These are phyloP conservation scores for Agonopterix subpropinquella DNA, from an alignment of 2,888 invertebrate species.

Conservation along the genomic window DNA sequence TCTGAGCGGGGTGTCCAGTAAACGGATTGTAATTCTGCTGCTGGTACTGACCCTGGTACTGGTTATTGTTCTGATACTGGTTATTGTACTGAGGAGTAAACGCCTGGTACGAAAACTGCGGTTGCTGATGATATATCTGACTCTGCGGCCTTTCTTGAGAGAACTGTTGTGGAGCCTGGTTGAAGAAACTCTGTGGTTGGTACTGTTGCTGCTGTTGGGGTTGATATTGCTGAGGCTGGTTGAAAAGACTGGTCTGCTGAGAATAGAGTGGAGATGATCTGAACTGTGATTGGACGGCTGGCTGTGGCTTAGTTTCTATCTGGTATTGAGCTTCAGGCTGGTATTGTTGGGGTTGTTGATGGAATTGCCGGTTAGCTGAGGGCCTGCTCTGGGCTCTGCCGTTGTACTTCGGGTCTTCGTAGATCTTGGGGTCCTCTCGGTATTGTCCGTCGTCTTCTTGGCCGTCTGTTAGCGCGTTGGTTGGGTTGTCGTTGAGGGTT, in stretches of 20 bases:
- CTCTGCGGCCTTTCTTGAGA: conserved; percentile 49
- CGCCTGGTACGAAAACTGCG: conserved; percentile 58
- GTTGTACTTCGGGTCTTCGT: conserved; percentile 82
- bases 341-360: conserved; percentile 30
- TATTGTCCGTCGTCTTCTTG: conserved; percentile 91
- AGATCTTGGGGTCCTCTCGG: conserved; percentile 87
- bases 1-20: conserved; percentile 82
- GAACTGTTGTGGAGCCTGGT: conserved; percentile 46
- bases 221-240: conserved; percentile 20
- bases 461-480: conserved; percentile 73
- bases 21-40: conserved; percentile 65
- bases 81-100: conserved; percentile 49
- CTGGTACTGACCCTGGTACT: conserved; percentile 41
- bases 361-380: conserved; percentile 37
- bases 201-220: conserved; percentile 35
- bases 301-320: conserved; percentile 25
- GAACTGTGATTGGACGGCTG: conserved; percentile 22
- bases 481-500: conserved; percentile 73
- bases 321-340: conserved; percentile 20
- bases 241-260: conserved; percentile 21
- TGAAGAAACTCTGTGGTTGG: conserved; percentile 50
- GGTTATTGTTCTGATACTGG: conserved; percentile 3
- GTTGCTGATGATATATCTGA: conserved; percentile 60
- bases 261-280: conserved; percentile 25
- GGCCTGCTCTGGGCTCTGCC: conserved; percentile 38